A percentile compares a stretch with the other conserved stretches of the same genome.
These are phyloP conservation scores for Parauchenoglanis ngamensis DNA, from an alignment of 2,797 vertebrate species.

Conservation along the genomic window DNA sequence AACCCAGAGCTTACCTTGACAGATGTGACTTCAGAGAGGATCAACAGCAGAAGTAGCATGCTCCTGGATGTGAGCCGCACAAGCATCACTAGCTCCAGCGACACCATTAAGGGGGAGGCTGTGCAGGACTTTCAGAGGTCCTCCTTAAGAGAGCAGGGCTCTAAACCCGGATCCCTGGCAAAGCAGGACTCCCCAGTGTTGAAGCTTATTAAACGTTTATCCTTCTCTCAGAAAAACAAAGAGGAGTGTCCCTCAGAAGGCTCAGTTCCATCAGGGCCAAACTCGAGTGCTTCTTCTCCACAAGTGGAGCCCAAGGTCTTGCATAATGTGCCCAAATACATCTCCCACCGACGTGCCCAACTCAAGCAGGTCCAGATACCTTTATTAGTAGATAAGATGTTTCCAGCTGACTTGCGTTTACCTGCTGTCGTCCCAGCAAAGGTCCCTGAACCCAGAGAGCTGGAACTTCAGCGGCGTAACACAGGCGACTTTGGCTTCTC, in stretches of 20 bases:
- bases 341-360: slow-evolving; percentile 17
- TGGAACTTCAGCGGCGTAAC: slow-evolving; percentile 89
- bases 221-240: slow-evolving; percentile 80
- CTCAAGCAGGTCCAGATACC: slow-evolving; percentile 70
- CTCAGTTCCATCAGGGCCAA: slow-evolving; percentile 74
- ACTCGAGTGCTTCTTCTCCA: slow-evolving; percentile 74
- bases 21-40: slow-evolving; percentile 75
- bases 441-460: slow-evolving; percentile 78
- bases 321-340: slow-evolving; percentile 68
- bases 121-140: slow-evolving; percentile 73
- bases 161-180: slow-evolving; percentile 86
- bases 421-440: slow-evolving; percentile 78
- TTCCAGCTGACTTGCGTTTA: slow-evolving; percentile 81
- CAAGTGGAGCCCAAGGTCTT: slow-evolving; percentile 75
- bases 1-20: slow-evolving; percentile 85
- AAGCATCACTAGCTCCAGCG: slow-evolving; percentile 78
- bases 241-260: slow-evolving; percentile 78
- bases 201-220: slow-evolving; percentile 81
- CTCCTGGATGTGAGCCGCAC: slow-evolving; percentile 76
- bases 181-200: slow-evolving; percentile 80
- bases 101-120: slow-evolving; percentile 74
- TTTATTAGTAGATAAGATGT: slow-evolving; percentile 83
- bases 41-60: slow-evolving; percentile 65
- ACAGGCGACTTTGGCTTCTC: slow-evolving; percentile 98
- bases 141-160: slow-evolving; percentile 86